Base-by-base conservation (phyloP, 1,140 invertebrate genomes). In the Riptortus pedestris region DNA sequence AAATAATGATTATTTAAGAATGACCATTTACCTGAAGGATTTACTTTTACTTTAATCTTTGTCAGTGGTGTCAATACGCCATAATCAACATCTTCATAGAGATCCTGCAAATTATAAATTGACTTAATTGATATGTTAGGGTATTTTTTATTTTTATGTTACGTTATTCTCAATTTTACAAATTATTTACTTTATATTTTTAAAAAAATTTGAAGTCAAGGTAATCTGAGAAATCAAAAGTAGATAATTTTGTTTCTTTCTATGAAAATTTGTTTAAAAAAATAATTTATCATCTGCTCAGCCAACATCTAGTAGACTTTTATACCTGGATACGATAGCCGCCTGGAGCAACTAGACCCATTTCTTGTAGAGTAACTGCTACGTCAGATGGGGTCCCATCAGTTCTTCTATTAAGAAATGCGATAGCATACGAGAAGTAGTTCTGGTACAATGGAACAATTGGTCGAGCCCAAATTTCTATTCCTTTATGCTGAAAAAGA, bases 321-420 rank as follows among this genome's bases (percentile, higher is more conserved):
- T 14, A 20, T 75, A 91, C 91, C 76, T 90, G 86, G 51, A 96
- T 86, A 75, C 82, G 79, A 73, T 96, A 96, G 64, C 91, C 91
- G 66, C 79, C 78, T 14, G 83, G 81, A 71, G 85, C 85, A 60
- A 83, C 82, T 1, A 93, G 77, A 27, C 89, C 91, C 28, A 94
- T 77, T 73, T 93, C 90, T 65, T 85, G 81, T 12, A 94, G 73
- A 0, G 87, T 90, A 27, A 91, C 88, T 4, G 88, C 89, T 2
- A 93, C 88, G 76, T 91, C 85, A 0, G 88, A 91, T 2, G 91
- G 90, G 7, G 90, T 93, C n/a, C 91, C 91, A 74, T 93, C 90
- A 0, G 88, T 91, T 70, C 90, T 78, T 65, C 90, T 77, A 74
- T 93, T 93, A 2, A 93, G 78, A 72, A 93, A 91, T 0, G 87